Evolutionary conservation across 2,113 vertebrate genomes (phyloP), one percentile per base, ranked within the genome.

Genomic region (Notothenia coriiceps): DNA sequence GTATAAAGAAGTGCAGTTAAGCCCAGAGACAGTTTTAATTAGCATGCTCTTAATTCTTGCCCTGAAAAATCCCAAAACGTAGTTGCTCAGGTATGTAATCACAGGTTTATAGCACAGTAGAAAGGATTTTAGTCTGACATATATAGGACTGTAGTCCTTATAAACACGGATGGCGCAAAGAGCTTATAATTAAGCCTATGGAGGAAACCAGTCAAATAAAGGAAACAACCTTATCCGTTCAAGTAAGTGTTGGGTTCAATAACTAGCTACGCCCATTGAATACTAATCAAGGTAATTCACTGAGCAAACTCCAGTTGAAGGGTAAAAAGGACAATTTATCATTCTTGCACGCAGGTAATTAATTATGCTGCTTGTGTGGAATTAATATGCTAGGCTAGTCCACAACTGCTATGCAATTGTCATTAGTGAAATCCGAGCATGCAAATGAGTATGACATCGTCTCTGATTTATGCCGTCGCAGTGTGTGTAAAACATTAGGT

Each of bases 301-400:
- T 76, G 44, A 82, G 76, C 70, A 86, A 92, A 90, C 90, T 91
- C 88, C 79, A 84, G 82, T 67, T 92, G 85, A 91, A 89, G 90
- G 86, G 86, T 88, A 91, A 91, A 92, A 87, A 79, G 77, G 72
- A 90, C 78, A 79, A 90, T 91, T 89, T 85, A 84, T 90, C 84
- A 87, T 83, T 85, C 66, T 18, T 14, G 60, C 83, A 80, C 78
- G 89, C 70, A 84, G 69, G 67, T 90, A 85, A 90, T 87, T 86
- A 93, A 89, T 91, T 81, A 84, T 54, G 63, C 43, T 40, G 62
- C 68, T 56, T 55, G 82, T 84, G 70, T 66, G 54, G 79, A 89
- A 89, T 92, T 87, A 89, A 92, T 92, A 92, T 92, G 85, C 82
- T 62, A 69, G 68, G 67, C 79, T 68, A 75, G 85, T 88, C 89